A percentile compares a stretch with the other conserved stretches of the same genome.
Conservation (phyloP, 1,140 invertebrate genomes). For the Lordiphosa clarofinis region DNA sequence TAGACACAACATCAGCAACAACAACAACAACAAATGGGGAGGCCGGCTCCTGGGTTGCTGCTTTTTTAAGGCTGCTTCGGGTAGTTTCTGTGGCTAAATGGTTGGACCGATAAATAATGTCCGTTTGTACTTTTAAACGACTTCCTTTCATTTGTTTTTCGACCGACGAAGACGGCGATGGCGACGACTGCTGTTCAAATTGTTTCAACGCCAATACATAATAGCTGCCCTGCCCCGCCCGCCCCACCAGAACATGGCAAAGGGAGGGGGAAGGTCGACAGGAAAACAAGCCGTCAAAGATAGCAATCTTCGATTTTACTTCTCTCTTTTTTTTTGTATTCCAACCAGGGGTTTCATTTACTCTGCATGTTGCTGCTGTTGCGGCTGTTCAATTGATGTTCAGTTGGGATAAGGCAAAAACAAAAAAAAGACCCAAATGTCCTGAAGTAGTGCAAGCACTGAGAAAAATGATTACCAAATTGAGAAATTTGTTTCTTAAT, state of each 20-base stretch:
- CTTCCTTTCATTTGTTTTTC: conserved; percentile 79
- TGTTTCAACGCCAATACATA: conserved; percentile 79
- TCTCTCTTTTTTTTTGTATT: conserved; percentile 26
- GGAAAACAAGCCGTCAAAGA: conserved; percentile 78
- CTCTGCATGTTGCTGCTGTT: conserved; percentile 52
- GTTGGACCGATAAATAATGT: conserved; percentile 79
- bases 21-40: conserved; percentile 31
- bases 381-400: conserved; percentile 67
- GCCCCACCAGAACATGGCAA: conserved; percentile 1
- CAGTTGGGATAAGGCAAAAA: conserved; percentile 52
- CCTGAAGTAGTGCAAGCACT: conserved; percentile 27
- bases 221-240: conserved; percentile 62
- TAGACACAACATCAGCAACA: conserved; percentile 61
- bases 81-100: conserved; percentile 73
- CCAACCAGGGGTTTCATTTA: conserved; percentile 63
- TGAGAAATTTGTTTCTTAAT: no score
- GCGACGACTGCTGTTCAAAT: conserved; percentile 67
- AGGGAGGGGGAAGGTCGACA: conserved; percentile 34
- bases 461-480: neutral
- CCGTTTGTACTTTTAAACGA: conserved; percentile 80
- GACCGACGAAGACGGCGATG: conserved; percentile 7
- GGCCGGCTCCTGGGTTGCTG: conserved; percentile 14
- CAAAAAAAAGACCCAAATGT: conserved; percentile 37
- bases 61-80: conserved; percentile 38
- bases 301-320: conserved; percentile 79